These are phyloP conservation scores for Peromyscus nudipes DNA, from an alignment of 2,797 vertebrate species.

Conservation along the genomic window DNA sequence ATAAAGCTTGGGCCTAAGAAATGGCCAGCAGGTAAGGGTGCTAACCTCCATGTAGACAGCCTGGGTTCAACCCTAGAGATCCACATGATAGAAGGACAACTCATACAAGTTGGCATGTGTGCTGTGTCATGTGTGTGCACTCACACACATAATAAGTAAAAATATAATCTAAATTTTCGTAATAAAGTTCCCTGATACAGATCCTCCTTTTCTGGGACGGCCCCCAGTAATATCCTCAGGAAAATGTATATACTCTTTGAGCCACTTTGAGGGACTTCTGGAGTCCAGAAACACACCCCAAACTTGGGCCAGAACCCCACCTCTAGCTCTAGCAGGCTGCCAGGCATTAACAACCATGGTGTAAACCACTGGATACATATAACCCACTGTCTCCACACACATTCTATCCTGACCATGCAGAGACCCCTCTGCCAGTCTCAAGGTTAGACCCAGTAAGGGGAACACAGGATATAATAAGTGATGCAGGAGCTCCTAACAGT, in stretches of 20 bases:
- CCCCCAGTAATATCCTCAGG: background rate
- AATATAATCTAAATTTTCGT: background rate
- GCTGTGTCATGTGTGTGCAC: background rate
- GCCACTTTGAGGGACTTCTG: background rate
- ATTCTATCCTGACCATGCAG: background rate
- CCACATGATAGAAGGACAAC: background rate
- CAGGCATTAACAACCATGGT: background rate
- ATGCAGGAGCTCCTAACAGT: background rate
- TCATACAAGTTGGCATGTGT: background rate
- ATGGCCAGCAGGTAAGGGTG: too few relatives aligned
- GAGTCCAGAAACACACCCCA: background rate
- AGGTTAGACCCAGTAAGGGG: background rate
- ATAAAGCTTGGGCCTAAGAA: background rate
- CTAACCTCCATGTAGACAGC: background rate
- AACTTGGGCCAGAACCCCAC: background rate
- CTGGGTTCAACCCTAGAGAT: background rate
- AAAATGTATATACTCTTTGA: background rate
- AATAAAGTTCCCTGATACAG: background rate
- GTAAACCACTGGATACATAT: accelerated
- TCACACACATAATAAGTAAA: background rate
- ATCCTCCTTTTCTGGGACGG: background rate
- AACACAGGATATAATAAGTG: background rate
- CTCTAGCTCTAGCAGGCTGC: background rate
- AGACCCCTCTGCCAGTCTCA: background rate
- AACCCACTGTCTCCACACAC: background rate